A percentile compares a stretch with the other conserved stretches of the same genome.
Evolutionary conservation across 1,140 invertebrate species (phyloP).

Genomic region (Meloidogyne hapla): DNA sequence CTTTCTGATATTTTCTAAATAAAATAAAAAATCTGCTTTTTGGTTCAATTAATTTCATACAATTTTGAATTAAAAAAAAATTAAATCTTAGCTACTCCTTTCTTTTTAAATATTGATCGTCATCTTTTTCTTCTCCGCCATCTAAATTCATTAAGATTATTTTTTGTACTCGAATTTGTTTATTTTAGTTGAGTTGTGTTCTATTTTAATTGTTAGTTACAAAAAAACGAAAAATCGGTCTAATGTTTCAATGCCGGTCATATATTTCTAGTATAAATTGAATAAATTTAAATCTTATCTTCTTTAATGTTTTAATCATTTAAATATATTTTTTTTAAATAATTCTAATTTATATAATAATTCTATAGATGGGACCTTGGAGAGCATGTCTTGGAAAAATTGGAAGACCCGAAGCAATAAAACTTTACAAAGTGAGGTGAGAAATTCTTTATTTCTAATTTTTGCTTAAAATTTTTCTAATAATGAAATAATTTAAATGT

Average conservation of each 20-base stretch:
- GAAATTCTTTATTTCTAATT: too few species aligned
- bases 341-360: not conserved
- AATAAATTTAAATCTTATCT: not conserved
- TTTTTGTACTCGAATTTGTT: not conserved
- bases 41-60: not conserved
- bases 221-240: not conserved
- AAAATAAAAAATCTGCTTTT: not conserved
- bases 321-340: not conserved
- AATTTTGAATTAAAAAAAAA: not conserved
- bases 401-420: slow-evolving; percentile 10
- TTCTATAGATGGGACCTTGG: slow-evolving; percentile 10
- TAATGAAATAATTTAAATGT: too few species aligned
- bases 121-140: not conserved
- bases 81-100: not conserved
- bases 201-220: slow-evolving; percentile 1
- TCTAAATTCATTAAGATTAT: not conserved
- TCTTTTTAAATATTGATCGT: not conserved
- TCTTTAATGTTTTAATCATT: not conserved
- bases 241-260: not conserved
- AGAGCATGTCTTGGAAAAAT: slow-evolving; percentile 22
- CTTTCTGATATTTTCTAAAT: too few species aligned
- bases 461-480: too few species aligned
- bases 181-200: not conserved
- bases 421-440: slow-evolving; percentile 23
- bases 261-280: not conserved